These are phyloP conservation scores for Heliornis fulica DNA, from an alignment of 2,113 vertebrate genomes.

Conservation along the genomic window DNA sequence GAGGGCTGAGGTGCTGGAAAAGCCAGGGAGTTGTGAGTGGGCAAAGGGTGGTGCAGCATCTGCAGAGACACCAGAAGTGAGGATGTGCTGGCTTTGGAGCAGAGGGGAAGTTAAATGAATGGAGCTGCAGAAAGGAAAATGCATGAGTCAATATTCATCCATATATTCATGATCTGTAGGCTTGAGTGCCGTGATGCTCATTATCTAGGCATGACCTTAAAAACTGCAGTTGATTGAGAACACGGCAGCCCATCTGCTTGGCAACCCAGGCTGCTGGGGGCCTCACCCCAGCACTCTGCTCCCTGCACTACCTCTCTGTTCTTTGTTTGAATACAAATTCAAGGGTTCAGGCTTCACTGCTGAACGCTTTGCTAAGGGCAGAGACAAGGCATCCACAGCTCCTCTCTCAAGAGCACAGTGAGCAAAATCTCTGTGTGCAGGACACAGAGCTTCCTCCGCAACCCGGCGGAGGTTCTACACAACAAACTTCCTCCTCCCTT, in stretches of 20 bases:
- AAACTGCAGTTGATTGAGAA: conserved; percentile 62
- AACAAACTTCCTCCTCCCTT: background rate
- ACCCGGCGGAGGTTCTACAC: background rate
- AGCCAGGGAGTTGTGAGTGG: background rate
- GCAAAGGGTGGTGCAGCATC: background rate
- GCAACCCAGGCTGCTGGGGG: conserved; percentile 40
- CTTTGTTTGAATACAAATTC: conserved; percentile 9
- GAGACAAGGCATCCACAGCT: background rate
- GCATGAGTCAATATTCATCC: conserved; percentile 47
- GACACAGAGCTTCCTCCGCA: background rate
- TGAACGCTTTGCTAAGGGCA: background rate
- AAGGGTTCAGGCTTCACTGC: background rate
- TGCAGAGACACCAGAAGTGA: background rate
- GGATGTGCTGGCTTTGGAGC: background rate
- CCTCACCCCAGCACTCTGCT: conserved; percentile 1
- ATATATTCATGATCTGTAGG: conserved; percentile 58
- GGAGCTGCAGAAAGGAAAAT: background rate
- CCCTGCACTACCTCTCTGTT: background rate
- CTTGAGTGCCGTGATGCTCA: conserved; percentile 43
- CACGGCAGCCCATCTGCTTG: conserved; percentile 59
- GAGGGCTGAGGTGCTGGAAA: background rate
- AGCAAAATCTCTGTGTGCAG: background rate
- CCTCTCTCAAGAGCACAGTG: background rate
- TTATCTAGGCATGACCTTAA: conserved; percentile 65
- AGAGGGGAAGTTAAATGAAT: background rate